Evolutionary conservation across 2,113 vertebrate genomes (phyloP), one percentile per base, ranked within the genome.

Genomic region (Alces alces): DNA sequence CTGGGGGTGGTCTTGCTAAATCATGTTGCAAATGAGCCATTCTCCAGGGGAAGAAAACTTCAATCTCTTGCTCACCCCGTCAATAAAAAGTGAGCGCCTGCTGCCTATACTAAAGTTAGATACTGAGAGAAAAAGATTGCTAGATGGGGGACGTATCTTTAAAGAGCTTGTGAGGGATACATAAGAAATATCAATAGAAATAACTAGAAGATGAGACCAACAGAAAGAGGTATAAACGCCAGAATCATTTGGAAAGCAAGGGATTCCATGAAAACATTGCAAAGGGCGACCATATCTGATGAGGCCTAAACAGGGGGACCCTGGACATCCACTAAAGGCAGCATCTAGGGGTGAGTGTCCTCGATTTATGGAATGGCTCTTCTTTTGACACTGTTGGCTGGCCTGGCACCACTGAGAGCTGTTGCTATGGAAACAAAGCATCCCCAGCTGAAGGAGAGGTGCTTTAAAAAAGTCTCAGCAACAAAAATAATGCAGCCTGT

Each of bases 351-450:
- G 19, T 85, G 96, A 96, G 58, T 43, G 88, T 36, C 7, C 80
- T 82, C 50, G 85, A 45, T 93, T 92, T 90, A 83, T 54, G 73
- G 58, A 82, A 91, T 93, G 60, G 83, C 66, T 88, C 73, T 92
- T 95, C 55, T 90, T 94, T 86, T 90, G 50, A 89, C 54, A 78
- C 58, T 86, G 57, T 9, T 90, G 60, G 66, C 70, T 52, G 95
- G 13, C 25, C 33, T 33, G 61, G 73, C 57, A 91, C 25, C 43
- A 57, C 7, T 6, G 28, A 90, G 58, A 91, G 11, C 66, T 86
- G 91, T 8, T 96, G 89, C 94, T 95, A 97, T 84, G 83, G 93
- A 93, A 96, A 97, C 54, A 14, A 76, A 52, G 54, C 45, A 96
- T 70, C 79, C 4, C 19, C 7, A 33, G 89, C 92, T 70, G 66